Conservation (phyloP, 2,797 vertebrate genomes). For the Pogonophryne albipinna region DNA sequence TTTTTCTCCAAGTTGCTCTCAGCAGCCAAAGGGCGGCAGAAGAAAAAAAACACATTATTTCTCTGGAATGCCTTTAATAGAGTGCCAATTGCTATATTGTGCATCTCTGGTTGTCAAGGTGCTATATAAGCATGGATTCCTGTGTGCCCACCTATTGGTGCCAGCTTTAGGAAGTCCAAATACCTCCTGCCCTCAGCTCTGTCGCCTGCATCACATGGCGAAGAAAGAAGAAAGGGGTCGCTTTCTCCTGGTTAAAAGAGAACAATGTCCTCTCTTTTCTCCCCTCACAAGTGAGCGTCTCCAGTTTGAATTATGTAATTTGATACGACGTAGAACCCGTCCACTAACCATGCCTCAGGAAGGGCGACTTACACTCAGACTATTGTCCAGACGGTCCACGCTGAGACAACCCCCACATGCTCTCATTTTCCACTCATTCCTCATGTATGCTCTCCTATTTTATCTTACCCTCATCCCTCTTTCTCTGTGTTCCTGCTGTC, state of each 20-base stretch:
- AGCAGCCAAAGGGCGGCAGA: conserved; percentile 25
- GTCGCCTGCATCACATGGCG: conserved; percentile 31
- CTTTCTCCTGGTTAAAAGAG: conserved; percentile 48
- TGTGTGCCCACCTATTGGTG: conserved; percentile 60
- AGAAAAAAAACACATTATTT: conserved; percentile 48
- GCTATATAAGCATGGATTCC: conserved; percentile 71
- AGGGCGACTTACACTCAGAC: conserved; percentile 58
- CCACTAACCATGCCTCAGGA: conserved; percentile 51
- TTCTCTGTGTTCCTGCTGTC: conserved; percentile 37
- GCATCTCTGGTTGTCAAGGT: conserved; percentile 55
- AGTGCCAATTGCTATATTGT: conserved; percentile 56
- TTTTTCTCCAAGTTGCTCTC: conserved; percentile 45
- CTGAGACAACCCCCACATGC: conserved; percentile 49
- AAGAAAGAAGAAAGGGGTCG: conserved; percentile 50
- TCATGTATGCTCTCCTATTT: conserved; percentile 39
- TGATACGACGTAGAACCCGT: conserved; percentile 62
- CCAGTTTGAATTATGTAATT: conserved; percentile 71
- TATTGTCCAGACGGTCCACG: conserved; percentile 68
- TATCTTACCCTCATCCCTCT: conserved; percentile 41
- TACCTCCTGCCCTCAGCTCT: conserved; percentile 36
- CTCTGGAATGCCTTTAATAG: conserved; percentile 73
- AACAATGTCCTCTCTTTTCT: conserved; percentile 76
- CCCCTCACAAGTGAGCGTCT: conserved; percentile 51
- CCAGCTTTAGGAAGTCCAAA: conserved; percentile 47
- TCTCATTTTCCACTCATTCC: conserved; percentile 55